These are phyloP conservation scores for Drosophila robusta DNA, from an alignment of 2,888 invertebrate species.

Conservation along the genomic window DNA sequence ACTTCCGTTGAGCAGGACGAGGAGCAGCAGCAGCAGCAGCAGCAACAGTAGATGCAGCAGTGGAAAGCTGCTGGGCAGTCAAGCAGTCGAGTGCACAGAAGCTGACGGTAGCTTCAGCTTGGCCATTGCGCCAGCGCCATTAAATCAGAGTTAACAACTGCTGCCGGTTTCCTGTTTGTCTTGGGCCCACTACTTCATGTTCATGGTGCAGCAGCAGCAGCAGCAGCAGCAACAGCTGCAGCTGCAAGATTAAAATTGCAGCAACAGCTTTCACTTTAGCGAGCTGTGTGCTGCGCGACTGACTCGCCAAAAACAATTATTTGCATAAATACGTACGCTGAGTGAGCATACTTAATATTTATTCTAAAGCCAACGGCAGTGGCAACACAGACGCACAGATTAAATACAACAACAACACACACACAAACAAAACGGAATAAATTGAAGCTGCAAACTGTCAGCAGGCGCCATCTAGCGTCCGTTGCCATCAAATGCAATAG, in stretches of 20 bases:
- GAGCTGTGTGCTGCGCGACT: conserved; percentile 49
- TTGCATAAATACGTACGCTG: conserved; percentile 63
- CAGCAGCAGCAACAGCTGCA: conserved; percentile 31
- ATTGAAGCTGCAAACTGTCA: conserved; percentile 59
- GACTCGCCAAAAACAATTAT: conserved; percentile 75
- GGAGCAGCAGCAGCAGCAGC: conserved; percentile 22
- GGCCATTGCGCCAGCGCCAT: conserved; percentile 60
- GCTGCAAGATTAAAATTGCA: conserved; percentile 64
- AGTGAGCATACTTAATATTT: conserved; percentile 63
- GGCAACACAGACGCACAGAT: conserved; percentile 22
- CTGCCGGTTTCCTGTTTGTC: conserved; percentile 51
- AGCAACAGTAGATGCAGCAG: background rate
- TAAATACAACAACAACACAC: conserved; percentile 14
- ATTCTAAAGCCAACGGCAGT: conserved; percentile 66
- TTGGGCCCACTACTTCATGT: background rate
- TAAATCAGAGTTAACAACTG: conserved; percentile 80
- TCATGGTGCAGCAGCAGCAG: conserved; percentile 6
- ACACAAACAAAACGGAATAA: conserved; percentile 43
- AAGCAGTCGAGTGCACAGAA: conserved; percentile 32
- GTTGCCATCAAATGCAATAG: conserved; percentile 26
- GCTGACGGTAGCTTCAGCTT: conserved; percentile 33
- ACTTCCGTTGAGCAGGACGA: conserved; percentile 57
- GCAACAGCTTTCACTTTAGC: conserved; percentile 53
- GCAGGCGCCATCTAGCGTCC: conserved; percentile 58
- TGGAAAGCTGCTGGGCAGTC: conserved; percentile 23